A percentile compares a stretch with the other conserved stretches of the same genome.
Evolutionary conservation across 2,113 vertebrate genomes (phyloP).

Genomic region (Poeciliopsis turrubarensis): DNA sequence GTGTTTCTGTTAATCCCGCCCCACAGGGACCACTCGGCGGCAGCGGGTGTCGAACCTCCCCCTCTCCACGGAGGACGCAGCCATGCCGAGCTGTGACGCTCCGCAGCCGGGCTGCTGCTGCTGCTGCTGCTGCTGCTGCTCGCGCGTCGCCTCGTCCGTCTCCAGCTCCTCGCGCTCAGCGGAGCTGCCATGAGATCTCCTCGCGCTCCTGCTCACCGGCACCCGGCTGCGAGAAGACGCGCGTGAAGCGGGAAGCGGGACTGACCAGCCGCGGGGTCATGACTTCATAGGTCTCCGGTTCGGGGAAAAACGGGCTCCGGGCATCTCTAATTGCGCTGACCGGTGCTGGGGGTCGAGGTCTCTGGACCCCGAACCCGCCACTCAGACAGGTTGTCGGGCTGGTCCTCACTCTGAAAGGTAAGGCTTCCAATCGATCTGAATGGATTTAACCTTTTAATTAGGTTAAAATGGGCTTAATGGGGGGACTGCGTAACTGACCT

Average conservation of each 20-base stretch:
- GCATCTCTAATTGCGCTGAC: slow-evolving; percentile 22
- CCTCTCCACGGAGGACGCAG: slow-evolving; percentile 43
- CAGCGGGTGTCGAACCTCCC: slow-evolving; percentile 34
- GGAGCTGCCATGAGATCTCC: slow-evolving; percentile 48
- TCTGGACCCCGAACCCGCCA: slow-evolving; percentile 10
- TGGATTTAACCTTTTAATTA: background rate
- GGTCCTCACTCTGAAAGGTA: slow-evolving; percentile 42
- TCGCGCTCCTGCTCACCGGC: slow-evolving; percentile 32
- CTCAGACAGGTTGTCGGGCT: slow-evolving; percentile 48
- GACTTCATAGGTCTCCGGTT: slow-evolving; percentile 52
- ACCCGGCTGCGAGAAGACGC: slow-evolving; percentile 37
- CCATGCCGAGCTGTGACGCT: slow-evolving; percentile 46
- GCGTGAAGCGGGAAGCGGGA: slow-evolving; percentile 3
- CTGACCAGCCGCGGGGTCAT: slow-evolving; percentile 29
- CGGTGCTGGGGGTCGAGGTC: slow-evolving; percentile 20
- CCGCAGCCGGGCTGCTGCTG: slow-evolving; percentile 24
- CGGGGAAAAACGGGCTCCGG: slow-evolving; percentile 15
- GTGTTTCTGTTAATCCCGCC: slow-evolving; percentile 1
- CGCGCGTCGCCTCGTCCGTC: slow-evolving; percentile 35
- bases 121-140: background rate
- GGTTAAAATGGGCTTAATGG: slow-evolving; percentile 24
- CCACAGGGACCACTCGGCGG: slow-evolving; percentile 27
- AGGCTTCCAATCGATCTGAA: background rate
- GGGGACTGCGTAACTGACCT: slow-evolving; percentile 32
- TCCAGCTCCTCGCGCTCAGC: slow-evolving; percentile 16